A percentile compares a stretch with the other conserved stretches of the same genome.
phyloP scores from a whole-genome alignment of 2,888 invertebrate genomes.

The Phymatocera aterrima region DNA sequence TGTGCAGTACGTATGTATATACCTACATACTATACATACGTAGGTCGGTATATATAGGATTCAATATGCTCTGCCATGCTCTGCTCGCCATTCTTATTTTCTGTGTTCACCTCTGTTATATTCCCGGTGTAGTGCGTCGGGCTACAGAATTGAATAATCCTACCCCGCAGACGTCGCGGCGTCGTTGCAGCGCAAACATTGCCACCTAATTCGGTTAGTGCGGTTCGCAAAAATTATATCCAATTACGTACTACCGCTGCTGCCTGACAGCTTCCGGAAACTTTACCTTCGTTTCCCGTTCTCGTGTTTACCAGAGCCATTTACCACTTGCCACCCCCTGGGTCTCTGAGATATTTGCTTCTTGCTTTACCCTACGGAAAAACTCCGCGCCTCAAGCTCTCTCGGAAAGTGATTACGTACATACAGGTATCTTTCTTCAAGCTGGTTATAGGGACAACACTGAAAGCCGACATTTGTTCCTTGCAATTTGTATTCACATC shows the following conservation, averaged over 20 bases:
- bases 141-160: slow-evolving; percentile 12
- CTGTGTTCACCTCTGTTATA: neutral
- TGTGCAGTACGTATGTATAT: too few species aligned
- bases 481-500: neutral
- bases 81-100: too few species aligned
- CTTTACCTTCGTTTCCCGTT: slow-evolving; percentile 24
- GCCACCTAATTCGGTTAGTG: slow-evolving; percentile 38
- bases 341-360: slow-evolving; percentile 33
- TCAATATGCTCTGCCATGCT: too few species aligned
- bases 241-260: slow-evolving; percentile 61
- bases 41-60: too few species aligned
- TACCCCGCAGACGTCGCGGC: neutral
- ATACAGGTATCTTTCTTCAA: neutral
- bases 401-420: neutral
- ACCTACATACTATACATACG: too few species aligned
- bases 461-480: neutral
- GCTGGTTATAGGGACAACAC: neutral
- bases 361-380: slow-evolving; percentile 11
- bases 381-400: slow-evolving; percentile 6
- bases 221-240: slow-evolving; percentile 66
- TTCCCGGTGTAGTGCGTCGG: neutral
- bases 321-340: slow-evolving; percentile 18
- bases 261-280: slow-evolving; percentile 51
- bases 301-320: slow-evolving; percentile 34
- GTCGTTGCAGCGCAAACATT: slow-evolving; percentile 36